Conservation (phyloP, 64 coral and sea anemone genomes). For the Orbicella faveolata region DNA sequence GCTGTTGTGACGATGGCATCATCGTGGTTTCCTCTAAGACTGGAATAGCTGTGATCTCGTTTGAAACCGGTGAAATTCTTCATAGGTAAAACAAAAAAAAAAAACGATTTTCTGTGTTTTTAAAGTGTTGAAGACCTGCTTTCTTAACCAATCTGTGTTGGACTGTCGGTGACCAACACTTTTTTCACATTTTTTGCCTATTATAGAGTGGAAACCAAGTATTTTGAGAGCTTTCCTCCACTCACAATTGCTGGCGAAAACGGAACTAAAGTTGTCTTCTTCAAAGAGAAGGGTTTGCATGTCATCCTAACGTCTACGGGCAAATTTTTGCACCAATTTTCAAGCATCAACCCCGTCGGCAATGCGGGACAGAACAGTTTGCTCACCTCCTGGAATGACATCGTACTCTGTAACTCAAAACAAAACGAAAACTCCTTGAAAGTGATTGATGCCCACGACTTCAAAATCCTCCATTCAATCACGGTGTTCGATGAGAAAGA, state of each 20-base stretch:
- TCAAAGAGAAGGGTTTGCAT: slow-evolving; percentile 71
- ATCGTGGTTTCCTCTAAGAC: slow-evolving; percentile 73
- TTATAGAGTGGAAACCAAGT: slow-evolving; percentile 53
- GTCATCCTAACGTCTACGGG: slow-evolving; percentile 45
- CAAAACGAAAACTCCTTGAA: slow-evolving; percentile 68
- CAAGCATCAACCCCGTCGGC: slow-evolving; percentile 62
- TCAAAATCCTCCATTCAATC: slow-evolving; percentile 51
- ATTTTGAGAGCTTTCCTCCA: slow-evolving; percentile 59
- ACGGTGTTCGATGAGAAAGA: slow-evolving; percentile 69
- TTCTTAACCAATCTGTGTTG: too few species aligned
- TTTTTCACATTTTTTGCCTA: background rate
- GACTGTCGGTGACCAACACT: background rate
- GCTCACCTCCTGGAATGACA: slow-evolving; percentile 33
- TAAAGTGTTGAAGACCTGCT: too few species aligned
- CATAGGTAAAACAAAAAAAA: slow-evolving; percentile 26
- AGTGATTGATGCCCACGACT: slow-evolving; percentile 50
- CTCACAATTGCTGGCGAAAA: slow-evolving; percentile 61
- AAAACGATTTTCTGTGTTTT: too few species aligned
- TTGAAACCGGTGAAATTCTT: slow-evolving; percentile 79
- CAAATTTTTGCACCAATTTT: slow-evolving; percentile 22
- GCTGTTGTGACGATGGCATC: slow-evolving; percentile 62
- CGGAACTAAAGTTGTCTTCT: slow-evolving; percentile 53
- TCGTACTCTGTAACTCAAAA: slow-evolving; percentile 71
- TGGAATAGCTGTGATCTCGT: slow-evolving; percentile 65
- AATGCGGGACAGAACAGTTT: slow-evolving; percentile 73